Evolutionary conservation across 2,888 invertebrate species (phyloP).

Genomic region (Poecilobothrus nobilitatus): DNA sequence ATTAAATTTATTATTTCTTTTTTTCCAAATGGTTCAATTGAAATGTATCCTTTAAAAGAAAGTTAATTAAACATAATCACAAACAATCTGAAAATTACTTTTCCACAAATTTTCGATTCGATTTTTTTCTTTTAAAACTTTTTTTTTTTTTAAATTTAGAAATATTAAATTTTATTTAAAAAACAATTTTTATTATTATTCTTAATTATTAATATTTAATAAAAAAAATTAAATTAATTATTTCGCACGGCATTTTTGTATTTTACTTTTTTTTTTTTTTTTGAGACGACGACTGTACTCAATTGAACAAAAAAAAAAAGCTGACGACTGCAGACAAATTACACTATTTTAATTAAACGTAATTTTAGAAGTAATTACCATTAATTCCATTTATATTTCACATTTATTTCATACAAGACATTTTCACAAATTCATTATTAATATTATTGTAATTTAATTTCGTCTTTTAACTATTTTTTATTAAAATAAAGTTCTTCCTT

Average conservation of each 20-base stretch:
- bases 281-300: not conserved
- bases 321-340: not conserved
- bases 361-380: not conserved
- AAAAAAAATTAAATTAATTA: not conserved
- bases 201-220: not conserved
- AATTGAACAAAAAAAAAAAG: conserved; percentile 6
- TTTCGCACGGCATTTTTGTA: not conserved
- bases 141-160: not conserved
- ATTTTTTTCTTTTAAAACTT: not conserved
- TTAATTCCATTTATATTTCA: not conserved
- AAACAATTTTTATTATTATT: not conserved
- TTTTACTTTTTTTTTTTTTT: not conserved
- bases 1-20: not conserved
- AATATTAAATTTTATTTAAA: not conserved
- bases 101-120: too few relatives aligned
- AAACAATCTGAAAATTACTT: not conserved
- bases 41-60: not conserved
- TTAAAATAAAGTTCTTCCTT: not conserved
- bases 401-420: not conserved
- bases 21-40: not conserved
- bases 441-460: not conserved
- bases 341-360: not conserved
- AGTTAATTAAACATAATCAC: not conserved
- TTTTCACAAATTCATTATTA: not conserved
- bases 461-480: conserved; percentile 1